Conservation (phyloP, 2,797 vertebrate species). For the Galago senegalensis region DNA sequence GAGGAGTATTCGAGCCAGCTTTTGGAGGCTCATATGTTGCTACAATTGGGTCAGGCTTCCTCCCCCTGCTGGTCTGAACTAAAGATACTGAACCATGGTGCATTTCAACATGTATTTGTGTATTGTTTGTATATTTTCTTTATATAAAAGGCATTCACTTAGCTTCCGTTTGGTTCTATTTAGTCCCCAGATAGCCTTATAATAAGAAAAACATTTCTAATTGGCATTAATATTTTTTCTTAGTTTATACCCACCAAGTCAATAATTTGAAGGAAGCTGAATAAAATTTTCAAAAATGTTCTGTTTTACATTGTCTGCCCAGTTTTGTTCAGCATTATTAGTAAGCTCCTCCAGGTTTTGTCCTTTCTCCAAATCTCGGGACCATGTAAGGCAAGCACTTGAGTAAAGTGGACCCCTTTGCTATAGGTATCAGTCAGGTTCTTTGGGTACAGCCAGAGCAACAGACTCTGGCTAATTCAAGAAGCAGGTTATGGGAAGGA, state of each 20-base stretch:
- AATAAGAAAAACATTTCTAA: constrained; percentile 56
- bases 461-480: not conserved
- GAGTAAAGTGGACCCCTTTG: constrained; percentile 21
- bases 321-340: constrained; percentile 9
- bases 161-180: constrained; percentile 22
- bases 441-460: not conserved
- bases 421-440: not conserved
- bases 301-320: not conserved
- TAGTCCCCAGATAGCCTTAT: constrained; percentile 46
- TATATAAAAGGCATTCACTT: not conserved
- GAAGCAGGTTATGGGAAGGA: not conserved
- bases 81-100: constrained; percentile 37
- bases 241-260: constrained; percentile 27
- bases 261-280: constrained; percentile 44
- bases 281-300: constrained; percentile 50
- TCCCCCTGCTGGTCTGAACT: constrained; percentile 1
- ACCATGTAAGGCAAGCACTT: not conserved
- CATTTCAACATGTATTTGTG: not conserved
- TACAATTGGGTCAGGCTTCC: constrained; percentile 53
- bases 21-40: not conserved
- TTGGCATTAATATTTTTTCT: constrained; percentile 38
- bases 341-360: not conserved
- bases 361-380: not conserved
- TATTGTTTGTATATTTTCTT: not conserved
- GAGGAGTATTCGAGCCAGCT: not conserved